These are phyloP conservation scores for Pogonomyrmex barbatus DNA, from an alignment of 1,140 invertebrate genomes.

Conservation along the genomic window DNA sequence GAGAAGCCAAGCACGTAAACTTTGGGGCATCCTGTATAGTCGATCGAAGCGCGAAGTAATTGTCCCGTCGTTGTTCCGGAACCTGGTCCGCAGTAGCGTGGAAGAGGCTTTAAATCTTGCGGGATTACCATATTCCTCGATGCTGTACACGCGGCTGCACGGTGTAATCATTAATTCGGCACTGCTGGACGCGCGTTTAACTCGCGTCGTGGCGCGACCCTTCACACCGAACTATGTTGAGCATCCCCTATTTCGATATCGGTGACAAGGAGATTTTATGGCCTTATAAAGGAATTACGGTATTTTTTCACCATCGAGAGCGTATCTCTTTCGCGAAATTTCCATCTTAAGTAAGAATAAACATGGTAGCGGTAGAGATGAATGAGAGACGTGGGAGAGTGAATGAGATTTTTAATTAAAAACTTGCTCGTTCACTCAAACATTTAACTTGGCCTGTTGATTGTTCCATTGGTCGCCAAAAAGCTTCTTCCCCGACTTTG, in stretches of 20 bases:
- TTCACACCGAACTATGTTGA: neutral
- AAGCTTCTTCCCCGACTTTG: slow-evolving; percentile 6
- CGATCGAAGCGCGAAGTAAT: slow-evolving; percentile 63
- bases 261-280: neutral
- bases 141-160: slow-evolving; percentile 32
- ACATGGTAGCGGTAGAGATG: neutral
- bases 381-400: neutral
- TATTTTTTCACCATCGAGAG: slow-evolving; percentile 7
- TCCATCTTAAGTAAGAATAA: slow-evolving; percentile 33
- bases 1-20: neutral
- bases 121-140: slow-evolving; percentile 69
- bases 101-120: slow-evolving; percentile 63
- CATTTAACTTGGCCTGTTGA: slow-evolving; percentile 43
- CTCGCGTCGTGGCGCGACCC: slow-evolving; percentile 33
- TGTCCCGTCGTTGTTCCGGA: slow-evolving; percentile 57
- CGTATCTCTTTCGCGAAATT: slow-evolving; percentile 10
- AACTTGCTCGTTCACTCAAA: slow-evolving; percentile 17
- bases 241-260: neutral
- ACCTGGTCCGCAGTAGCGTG: slow-evolving; percentile 34
- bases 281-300: neutral
- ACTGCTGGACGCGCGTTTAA: slow-evolving; percentile 46
- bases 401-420: slow-evolving; percentile 56
- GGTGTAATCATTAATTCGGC: slow-evolving; percentile 69
- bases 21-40: slow-evolving; percentile 32
- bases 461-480: slow-evolving; percentile 31